Evolutionary conservation across 2,113 vertebrate genomes (phyloP), one percentile per base, ranked within the genome.

Genomic region (Pygoscelis adeliae): DNA sequence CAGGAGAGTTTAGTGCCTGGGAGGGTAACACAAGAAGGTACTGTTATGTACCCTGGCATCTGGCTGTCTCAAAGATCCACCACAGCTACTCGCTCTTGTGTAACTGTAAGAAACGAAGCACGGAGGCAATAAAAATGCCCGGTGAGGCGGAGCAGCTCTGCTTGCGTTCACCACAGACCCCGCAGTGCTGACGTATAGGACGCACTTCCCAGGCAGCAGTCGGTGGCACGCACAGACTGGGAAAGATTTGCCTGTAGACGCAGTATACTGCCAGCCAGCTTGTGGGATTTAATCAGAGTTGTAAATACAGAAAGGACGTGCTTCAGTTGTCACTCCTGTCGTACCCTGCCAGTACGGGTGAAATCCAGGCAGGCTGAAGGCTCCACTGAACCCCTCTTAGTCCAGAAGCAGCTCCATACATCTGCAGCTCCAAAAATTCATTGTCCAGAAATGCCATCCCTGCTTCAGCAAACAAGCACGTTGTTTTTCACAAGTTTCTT

Each of bases 181-280:
- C 3, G 8, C 70, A 13, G 50, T 6, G 36, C 20, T 1, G 20
- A 40, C 3, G 11, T 23, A 29, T 1, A 4, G 47, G n/a, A 38
- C 2, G 27, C 10, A 2, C 27, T 12, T 72, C 69, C n/a, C 69
- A 30, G 47, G 69, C 46, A 70, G 67, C 34, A 10, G 34, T 4
- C 5, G 12, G 46, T 27, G 67, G 46, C 47, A 38, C 1, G 2
- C 14, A 32, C 21, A 14, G 71, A 10, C 52, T 10, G 21, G 38
- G 50, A 12, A 29, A 19, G 71, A 10, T 34, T 34, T 13, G 11
- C 50, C 38, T 34, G 23, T 2, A 25, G 71, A 13, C 1, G 11
- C 21, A 4, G 29, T 14, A 42, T 1, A 4, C 5, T 6, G 56
- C 56, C 56, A 38, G 56, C 26, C 74, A 49, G 74, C 56, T 49